Evolutionary conservation across 2,888 invertebrate species (phyloP).

Genomic region (Agrotis puta): DNA sequence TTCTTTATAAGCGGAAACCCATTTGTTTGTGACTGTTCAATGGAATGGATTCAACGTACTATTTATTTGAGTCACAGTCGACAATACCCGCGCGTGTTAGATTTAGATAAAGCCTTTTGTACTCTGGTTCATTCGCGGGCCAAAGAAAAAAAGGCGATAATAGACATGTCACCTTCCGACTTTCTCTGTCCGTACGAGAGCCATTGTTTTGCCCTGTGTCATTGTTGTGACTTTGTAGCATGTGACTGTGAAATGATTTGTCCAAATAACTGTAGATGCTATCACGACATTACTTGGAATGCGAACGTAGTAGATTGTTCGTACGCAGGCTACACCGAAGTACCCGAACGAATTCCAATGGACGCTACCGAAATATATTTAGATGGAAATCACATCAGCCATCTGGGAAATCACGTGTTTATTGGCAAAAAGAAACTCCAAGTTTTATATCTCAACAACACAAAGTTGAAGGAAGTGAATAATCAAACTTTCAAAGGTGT

Average conservation of each 20-base stretch:
- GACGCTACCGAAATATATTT: constrained; percentile 97
- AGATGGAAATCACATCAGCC: constrained; percentile 95
- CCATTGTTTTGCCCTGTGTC: constrained; percentile 96
- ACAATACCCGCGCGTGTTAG: constrained; percentile 95
- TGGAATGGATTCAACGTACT: constrained; percentile 96
- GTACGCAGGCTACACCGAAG: constrained; percentile 93
- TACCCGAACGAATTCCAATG: constrained; percentile 96
- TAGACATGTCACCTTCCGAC: constrained; percentile 93
- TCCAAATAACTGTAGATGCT: constrained; percentile 96
- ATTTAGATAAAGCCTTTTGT: constrained; percentile 95
- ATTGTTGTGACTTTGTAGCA: constrained; percentile 97
- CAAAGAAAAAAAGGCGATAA: constrained; percentile 93
- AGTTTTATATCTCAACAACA: constrained; percentile 94
- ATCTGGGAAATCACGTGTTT: constrained; percentile 95
- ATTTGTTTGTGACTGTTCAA: constrained; percentile 96
- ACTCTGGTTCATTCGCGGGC: constrained; percentile 93
- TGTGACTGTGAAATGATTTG: constrained; percentile 98
- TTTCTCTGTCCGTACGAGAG: constrained; percentile 95
- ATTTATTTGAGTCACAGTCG: constrained; percentile 94
- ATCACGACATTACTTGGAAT: constrained; percentile 96
- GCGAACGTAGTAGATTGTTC: constrained; percentile 96
- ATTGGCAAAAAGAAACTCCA: constrained; percentile 96
- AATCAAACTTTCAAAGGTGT: constrained; percentile 96
- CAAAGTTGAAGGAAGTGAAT: constrained; percentile 94
- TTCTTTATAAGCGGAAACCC: constrained; percentile 96